These are phyloP conservation scores for Poecilia velifera DNA, from an alignment of 2,797 vertebrate genomes.

Conservation along the genomic window DNA sequence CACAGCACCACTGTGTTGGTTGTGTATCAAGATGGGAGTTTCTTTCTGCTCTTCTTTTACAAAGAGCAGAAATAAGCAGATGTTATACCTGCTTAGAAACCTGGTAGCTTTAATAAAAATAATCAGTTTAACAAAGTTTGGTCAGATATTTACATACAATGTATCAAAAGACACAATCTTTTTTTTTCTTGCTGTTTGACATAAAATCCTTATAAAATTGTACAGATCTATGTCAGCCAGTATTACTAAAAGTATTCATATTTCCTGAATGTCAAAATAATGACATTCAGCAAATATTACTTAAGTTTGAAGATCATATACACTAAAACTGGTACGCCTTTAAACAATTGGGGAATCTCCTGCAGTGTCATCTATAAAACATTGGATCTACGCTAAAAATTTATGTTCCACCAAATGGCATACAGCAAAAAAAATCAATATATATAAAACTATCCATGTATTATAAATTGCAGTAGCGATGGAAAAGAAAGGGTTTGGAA, in stretches of 20 bases:
- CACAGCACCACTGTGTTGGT: background rate
- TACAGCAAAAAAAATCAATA: too few species aligned
- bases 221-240: background rate
- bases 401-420: too few species aligned
- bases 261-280: background rate
- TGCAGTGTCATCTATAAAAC: too few species aligned
- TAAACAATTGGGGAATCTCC: background rate
- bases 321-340: background rate
- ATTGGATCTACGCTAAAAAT: background rate
- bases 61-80: background rate
- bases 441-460: too few species aligned
- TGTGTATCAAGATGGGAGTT: too few species aligned
- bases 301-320: background rate
- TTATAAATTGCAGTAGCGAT: background rate
- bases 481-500: background rate
- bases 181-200: background rate
- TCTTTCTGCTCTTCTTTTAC: background rate
- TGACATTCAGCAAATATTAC: background rate
- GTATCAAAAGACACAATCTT: background rate
- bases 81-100: background rate
- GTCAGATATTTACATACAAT: background rate
- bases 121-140: slow-evolving; percentile 6
- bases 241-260: background rate
- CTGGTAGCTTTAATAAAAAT: background rate
- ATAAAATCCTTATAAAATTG: background rate